Evolutionary conservation across 2,113 vertebrate genomes (phyloP), one percentile per base, ranked within the genome.

Genomic region (Clarias gariepinus): DNA sequence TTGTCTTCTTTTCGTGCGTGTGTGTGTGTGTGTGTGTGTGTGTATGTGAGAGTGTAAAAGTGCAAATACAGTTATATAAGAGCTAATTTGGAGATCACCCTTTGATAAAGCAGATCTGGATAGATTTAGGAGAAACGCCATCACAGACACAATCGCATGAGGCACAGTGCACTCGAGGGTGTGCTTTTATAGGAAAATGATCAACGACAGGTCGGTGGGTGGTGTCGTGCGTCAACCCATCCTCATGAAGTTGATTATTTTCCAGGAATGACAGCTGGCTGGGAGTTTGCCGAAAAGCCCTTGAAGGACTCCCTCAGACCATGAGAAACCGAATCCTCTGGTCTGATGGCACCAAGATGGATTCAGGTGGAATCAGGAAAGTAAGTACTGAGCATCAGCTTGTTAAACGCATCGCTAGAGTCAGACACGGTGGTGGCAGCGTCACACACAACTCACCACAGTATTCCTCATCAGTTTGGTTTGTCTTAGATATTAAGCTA

Each of bases 11-110:
- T 66, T 55, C 10, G 80, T 86, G 87, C 87, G 81, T 87, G 87
- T 83, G 78, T 87, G 83, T 77, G 81, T 86, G 71, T 85, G 82
- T 58, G 53, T n/a, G 81, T 87, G 87, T 83, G 78, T 87, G 83
- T 77, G 81, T 86, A 73, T 85, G 82, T 58, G 53, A 25, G 60
- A 63, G 81, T 30, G 58, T 21, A 53, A 3, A 69, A 63, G 66
- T 66, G n/a, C 36, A 57, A 16, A 66, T 69, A 68, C 16, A 6
- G 52, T 79, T 71, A 47, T 47, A 61, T 68, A n/a, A 80, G 10
- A 53, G 71, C 53, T 74, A 41, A 61, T 84, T 84, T 60, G 33
- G 23, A 68, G 81, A 57, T 53, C 19, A 68, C 68, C 64, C 68
- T 84, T 58, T 74, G 68, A 61, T 84, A 13, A 84, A 58, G 28